Evolutionary conservation across 2,113 vertebrate genomes (phyloP), one percentile per base, ranked within the genome.

Genomic region (Nyctibius bracteatus): DNA sequence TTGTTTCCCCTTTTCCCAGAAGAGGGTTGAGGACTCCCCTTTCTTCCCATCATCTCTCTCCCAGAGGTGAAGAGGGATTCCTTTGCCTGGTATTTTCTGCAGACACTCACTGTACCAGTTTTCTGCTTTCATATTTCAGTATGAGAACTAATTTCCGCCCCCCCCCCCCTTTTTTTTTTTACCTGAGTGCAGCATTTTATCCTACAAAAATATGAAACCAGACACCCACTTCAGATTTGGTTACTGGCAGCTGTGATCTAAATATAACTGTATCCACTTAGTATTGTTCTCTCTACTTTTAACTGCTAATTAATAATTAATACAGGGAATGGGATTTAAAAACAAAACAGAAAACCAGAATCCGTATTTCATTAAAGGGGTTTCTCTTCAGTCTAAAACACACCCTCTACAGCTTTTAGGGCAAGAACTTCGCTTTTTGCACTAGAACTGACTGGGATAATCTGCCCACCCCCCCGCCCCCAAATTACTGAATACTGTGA

Each of bases 211-310:
- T 70, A 74, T 22, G 27, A 95, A 95, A 91, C 55, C 52, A 75
- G 81, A 89, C 72, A 92, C 73, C 37, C 81, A 47, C 33, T 90
- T 74, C 33, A 90, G 90, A 95, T 96, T 90, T 91, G 25, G 73
- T 96, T 96, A 96, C 92, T 71, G 92, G 82, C 93, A 96, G 65
- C 70, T 91, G 85, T 59, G n/a, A 62, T 93, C 94, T 97, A 96
- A 96, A 96, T 94, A 97, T 95, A 94, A 79, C 61, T 78, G 21
- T 59, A 79, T 71, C 62, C 66, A 96, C 79, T 88, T 91, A 63
- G 81, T 80, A 44, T 35, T 61, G 57, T 6, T 73, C 39, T 72
- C 77, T 90, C 59, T 70, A 67, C 89, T 71, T 89, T 85, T 86
- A 89, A 90, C 59, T 86, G 71, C 58, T 91, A 92, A 94, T 97